A percentile compares a stretch with the other conserved stretches of the same genome.
These are phyloP conservation scores for Mormyrus iriodes DNA, from an alignment of 2,113 vertebrate genomes.

Conservation along the genomic window DNA sequence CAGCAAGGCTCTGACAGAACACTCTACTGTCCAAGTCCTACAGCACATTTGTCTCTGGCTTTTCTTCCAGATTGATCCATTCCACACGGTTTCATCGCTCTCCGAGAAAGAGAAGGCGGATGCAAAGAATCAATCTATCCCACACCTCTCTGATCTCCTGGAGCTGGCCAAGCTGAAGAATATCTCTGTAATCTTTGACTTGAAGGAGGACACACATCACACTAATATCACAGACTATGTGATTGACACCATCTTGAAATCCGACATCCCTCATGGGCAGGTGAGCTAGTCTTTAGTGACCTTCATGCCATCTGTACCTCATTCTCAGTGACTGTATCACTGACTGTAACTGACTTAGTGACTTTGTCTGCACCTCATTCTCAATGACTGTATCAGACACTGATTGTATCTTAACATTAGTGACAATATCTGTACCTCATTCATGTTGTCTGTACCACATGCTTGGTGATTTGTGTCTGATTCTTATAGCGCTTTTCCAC, in stretches of 20 bases:
- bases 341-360: too few species aligned
- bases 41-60: not conserved
- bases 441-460: not conserved
- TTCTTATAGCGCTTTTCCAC: too few species aligned
- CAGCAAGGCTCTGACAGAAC: not conserved
- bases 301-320: not conserved
- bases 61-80: slow-evolving; percentile 67
- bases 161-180: slow-evolving; percentile 57
- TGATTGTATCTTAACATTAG: not conserved
- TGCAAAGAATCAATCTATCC: slow-evolving; percentile 61
- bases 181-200: slow-evolving; percentile 79
- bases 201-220: slow-evolving; percentile 58
- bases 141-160: slow-evolving; percentile 59
- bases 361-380: not conserved
- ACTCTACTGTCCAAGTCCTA: not conserved
- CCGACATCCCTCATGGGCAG: slow-evolving; percentile 53
- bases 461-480: not conserved
- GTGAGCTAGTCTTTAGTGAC: slow-evolving; percentile 45
- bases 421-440: not conserved
- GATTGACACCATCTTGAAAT: slow-evolving; percentile 53
- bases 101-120: slow-evolving; percentile 48
- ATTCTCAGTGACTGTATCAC: not conserved
- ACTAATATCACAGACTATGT: slow-evolving; percentile 56
- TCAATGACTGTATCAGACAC: not conserved
- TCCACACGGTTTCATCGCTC: slow-evolving; percentile 59